These are phyloP conservation scores for Iselma pallidipennis DNA, from an alignment of 2,888 invertebrate genomes.

Conservation along the genomic window DNA sequence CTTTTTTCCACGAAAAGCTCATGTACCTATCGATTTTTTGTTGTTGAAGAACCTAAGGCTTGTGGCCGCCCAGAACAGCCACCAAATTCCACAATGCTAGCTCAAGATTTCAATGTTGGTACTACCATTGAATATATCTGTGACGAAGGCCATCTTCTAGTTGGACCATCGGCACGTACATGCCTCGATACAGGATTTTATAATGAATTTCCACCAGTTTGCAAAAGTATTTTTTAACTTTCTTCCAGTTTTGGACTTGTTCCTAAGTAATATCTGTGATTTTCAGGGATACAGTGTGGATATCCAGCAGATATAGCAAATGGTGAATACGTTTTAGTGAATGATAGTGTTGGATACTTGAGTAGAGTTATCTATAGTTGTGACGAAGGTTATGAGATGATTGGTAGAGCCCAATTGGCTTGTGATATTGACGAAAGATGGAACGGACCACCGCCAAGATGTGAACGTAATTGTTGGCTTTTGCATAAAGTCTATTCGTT, in stretches of 20 bases:
- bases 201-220: constrained; percentile 91
- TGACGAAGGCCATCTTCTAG: constrained; percentile 82
- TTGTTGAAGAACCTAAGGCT: constrained; percentile 86
- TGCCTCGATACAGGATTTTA: constrained; percentile 92
- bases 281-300: constrained; percentile 85
- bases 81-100: constrained; percentile 86
- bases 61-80: constrained; percentile 93
- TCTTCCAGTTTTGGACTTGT: neutral
- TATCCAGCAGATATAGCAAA: constrained; percentile 84
- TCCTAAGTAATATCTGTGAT: constrained; percentile 2
- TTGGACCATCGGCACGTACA: constrained; percentile 81
- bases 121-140: constrained; percentile 83
- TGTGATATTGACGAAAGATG: constrained; percentile 92
- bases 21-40: constrained; percentile 19
- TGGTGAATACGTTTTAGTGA: constrained; percentile 79
- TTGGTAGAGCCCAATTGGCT: constrained; percentile 78
- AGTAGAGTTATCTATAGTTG: constrained; percentile 86
- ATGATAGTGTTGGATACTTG: constrained; percentile 84
- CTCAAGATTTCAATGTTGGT: constrained; percentile 78
- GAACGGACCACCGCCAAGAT: constrained; percentile 91
- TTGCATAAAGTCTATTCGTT: too few species aligned
- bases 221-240: constrained; percentile 73
- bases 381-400: constrained; percentile 82
- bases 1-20: too few species aligned
- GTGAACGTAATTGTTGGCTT: constrained; percentile 67